Conservation (phyloP, 2,797 vertebrate genomes). For the Acrossocheilus fasciatus region DNA sequence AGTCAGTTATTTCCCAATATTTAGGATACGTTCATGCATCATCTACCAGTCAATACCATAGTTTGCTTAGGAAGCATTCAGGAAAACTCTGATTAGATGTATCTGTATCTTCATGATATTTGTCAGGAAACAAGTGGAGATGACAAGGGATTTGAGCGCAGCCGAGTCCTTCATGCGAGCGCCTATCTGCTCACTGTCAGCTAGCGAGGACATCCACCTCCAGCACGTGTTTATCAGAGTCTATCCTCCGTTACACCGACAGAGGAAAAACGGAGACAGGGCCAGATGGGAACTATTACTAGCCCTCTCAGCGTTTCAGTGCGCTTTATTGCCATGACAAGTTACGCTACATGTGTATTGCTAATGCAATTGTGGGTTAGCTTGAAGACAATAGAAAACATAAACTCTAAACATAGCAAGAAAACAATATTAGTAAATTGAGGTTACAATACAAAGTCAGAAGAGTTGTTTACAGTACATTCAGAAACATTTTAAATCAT, state of each 20-base stretch:
- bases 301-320: not conserved
- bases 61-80: not conserved
- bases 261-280: constrained; percentile 58
- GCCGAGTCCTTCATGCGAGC: constrained; percentile 49
- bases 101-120: not conserved
- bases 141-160: not conserved
- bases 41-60: not conserved
- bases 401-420: not conserved
- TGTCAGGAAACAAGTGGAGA: not conserved
- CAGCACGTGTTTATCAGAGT: constrained; percentile 68
- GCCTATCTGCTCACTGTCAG: constrained; percentile 64
- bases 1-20: not conserved
- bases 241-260: constrained; percentile 63
- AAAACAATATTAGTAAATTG: not conserved
- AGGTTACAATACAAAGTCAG: not conserved
- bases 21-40: not conserved
- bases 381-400: not conserved
- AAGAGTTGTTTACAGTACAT: not conserved
- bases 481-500: not conserved
- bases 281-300: constrained; percentile 67
- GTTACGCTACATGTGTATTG: not conserved
- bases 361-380: constrained; percentile 6
- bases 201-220: constrained; percentile 66
- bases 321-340: constrained; percentile 10
- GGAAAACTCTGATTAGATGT: not conserved